Evolutionary conservation across 1,140 invertebrate species (phyloP).

Genomic region (Ephestia elutella): DNA sequence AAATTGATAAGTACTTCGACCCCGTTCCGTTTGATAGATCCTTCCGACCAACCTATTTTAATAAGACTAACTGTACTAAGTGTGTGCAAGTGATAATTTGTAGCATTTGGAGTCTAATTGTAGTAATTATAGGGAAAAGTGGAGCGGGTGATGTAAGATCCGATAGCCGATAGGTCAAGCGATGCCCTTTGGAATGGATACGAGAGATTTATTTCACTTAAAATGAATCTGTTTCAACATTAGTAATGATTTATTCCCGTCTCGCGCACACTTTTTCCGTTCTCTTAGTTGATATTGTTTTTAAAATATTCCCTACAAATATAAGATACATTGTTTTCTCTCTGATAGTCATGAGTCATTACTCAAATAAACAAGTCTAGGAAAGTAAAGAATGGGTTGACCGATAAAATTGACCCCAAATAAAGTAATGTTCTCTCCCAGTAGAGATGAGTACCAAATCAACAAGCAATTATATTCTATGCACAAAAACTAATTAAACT

Average conservation of each 20-base stretch:
- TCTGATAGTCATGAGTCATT: too few species aligned
- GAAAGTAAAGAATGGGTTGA: too few species aligned
- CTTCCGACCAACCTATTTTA: slow-evolving; percentile 1
- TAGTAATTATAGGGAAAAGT: slow-evolving; percentile 1
- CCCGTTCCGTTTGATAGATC: not conserved
- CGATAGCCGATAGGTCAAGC: not conserved
- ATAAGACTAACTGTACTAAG: not conserved
- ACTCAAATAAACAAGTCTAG: too few species aligned
- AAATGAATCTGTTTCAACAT: not conserved
- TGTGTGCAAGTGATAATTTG: not conserved
- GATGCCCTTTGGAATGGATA: not conserved
- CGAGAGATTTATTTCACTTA: not conserved
- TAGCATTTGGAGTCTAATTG: not conserved
- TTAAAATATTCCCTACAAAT: too few species aligned
- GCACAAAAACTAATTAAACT: too few species aligned
- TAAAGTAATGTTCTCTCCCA: too few species aligned
- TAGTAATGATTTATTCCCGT: not conserved
- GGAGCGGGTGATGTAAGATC: not conserved
- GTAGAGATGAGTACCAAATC: too few species aligned
- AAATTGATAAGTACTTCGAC: not conserved
- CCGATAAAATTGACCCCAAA: not conserved
- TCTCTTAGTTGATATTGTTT: too few species aligned
- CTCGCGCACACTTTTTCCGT: too few species aligned
- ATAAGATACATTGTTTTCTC: too few species aligned
- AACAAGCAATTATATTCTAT: too few species aligned